Evolutionary conservation across 2,888 invertebrate species (phyloP).

Genomic region (Amphipyra tragopoginis): DNA sequence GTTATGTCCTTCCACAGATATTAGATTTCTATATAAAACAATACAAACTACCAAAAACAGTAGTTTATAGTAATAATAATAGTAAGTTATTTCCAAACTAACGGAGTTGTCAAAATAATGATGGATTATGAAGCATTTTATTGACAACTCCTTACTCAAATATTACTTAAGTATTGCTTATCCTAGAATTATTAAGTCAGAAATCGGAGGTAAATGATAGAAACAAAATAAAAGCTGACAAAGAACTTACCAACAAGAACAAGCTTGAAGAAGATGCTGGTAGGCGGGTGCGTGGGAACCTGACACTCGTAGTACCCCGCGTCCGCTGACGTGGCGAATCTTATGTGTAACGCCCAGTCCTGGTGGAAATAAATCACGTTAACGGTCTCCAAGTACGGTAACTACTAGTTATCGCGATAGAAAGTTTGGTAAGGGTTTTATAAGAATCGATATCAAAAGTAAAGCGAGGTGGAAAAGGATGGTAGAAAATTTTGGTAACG

Average conservation of each 20-base stretch:
- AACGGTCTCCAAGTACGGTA: constrained; percentile 41
- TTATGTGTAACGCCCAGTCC: constrained; percentile 92
- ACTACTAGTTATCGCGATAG: constrained; percentile 48
- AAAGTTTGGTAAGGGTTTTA: constrained; percentile 48
- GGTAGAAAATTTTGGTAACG: not conserved
- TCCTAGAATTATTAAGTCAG: too few species aligned
- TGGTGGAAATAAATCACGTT: constrained; percentile 68
- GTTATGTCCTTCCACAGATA: not conserved
- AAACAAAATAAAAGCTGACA: constrained; percentile 53
- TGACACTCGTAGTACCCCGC: constrained; percentile 92
- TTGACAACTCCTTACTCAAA: too few species aligned
- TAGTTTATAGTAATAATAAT: too few species aligned
- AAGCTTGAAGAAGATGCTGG: constrained; percentile 91
- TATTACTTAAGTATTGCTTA: too few species aligned
- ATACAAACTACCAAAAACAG: not conserved
- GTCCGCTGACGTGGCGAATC: constrained; percentile 91
- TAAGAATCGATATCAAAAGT: constrained; percentile 27
- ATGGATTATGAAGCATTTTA: too few species aligned
- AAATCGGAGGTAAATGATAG: too few species aligned
- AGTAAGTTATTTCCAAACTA: too few species aligned
- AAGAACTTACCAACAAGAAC: constrained; percentile 91
- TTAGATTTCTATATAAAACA: not conserved
- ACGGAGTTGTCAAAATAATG: too few species aligned
- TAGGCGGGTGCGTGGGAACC: constrained; percentile 91
- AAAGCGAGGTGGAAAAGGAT: constrained; percentile 1